Evolutionary conservation across 1,140 invertebrate genomes (phyloP).

Genomic region (Carposina sasakii): DNA sequence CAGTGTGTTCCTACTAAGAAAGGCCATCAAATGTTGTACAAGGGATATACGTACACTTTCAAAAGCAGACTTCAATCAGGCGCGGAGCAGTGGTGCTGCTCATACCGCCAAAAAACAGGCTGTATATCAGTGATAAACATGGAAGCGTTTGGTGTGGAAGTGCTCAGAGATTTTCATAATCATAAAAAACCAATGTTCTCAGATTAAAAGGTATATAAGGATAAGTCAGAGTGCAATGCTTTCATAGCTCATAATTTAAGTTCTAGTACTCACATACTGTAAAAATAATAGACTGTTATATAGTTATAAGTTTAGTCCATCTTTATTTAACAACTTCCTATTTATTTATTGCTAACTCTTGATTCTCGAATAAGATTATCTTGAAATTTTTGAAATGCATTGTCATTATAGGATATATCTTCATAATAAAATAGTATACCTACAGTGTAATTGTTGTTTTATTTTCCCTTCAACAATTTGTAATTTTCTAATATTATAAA

Average conservation of each 20-base stretch:
- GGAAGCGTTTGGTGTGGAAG: conserved; percentile 57
- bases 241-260: neutral
- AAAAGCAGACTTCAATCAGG: conserved; percentile 61
- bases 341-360: too few species aligned
- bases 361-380: too few species aligned
- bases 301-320: too few species aligned
- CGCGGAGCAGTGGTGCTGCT: conserved; percentile 62
- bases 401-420: too few species aligned
- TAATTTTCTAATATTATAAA: neutral
- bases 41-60: conserved; percentile 62
- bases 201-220: conserved; percentile 26
- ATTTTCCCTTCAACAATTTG: too few species aligned
- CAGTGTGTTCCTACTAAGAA: conserved; percentile 63
- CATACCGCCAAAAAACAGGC: conserved; percentile 61
- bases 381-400: too few species aligned
- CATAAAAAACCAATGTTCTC: conserved; percentile 65
- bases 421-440: too few species aligned
- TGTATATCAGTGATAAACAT: conserved; percentile 65
- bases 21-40: conserved; percentile 58
- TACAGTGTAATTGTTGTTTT: too few species aligned
- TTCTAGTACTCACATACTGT: too few species aligned
- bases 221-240: neutral
- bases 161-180: conserved; percentile 62
- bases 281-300: too few species aligned
- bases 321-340: too few species aligned